Evolutionary conservation across 2,888 invertebrate genomes (phyloP), one percentile per base, ranked within the genome.

Genomic region (Plebejus melissa): DNA sequence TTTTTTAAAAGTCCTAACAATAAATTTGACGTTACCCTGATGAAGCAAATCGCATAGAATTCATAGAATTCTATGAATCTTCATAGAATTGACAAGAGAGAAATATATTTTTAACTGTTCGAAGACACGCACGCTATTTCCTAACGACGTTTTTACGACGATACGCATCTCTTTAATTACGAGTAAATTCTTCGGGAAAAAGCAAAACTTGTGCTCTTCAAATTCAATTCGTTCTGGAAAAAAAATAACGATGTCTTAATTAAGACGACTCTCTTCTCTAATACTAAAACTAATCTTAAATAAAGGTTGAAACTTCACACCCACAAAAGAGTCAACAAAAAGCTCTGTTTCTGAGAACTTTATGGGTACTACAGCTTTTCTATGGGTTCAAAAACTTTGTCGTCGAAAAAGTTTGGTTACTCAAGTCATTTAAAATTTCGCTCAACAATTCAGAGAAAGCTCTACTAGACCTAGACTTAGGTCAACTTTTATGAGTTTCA

Each of bases 161-260:
- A 65, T 36, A 65, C 65, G 65, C 65, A 65, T 65, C 36, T 65
- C 65, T 65, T 65, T 65, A 65, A 65, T 65, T 65, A 65, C 65
- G 13, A 65, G 65, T 4, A 16, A 65, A 65, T 36, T 65, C 65
- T 65, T 65, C 5, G 13, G 11, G 65, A 65, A 65, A 65, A 65
- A 65, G 65, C 65, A 65, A 65, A 65, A 36, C 32, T 32, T 65
- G 13, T 65, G 32, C 65, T 36, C 65, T 36, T 16, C 32, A 65
- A 65, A 65, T 65, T 36, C 65, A 65, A 65, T 65, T 32, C 32
- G 65, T 65, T 65, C 65, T 65, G 65, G 65, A 36, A 65, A 9
- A 60, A 60, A 60, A 60, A 28, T 28, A 60, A 60, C 60, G 9
- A 11, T 60, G 4, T 60, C 22, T 60, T 60, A 60, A 60, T 3